phyloP scores from a whole-genome alignment of 1,140 invertebrate genomes.

The Solenopsis invicta region DNA sequence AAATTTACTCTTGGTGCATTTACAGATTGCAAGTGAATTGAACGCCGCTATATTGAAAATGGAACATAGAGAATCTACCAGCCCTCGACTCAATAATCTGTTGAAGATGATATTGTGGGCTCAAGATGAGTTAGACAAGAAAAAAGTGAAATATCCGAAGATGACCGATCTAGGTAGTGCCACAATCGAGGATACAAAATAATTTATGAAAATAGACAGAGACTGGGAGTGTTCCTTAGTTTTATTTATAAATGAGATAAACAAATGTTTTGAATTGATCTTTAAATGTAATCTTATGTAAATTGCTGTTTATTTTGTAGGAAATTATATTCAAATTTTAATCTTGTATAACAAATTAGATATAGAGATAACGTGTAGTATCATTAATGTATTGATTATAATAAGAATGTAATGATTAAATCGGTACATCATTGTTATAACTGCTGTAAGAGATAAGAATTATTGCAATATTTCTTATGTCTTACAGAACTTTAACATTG shows the following conservation, averaged over 20 bases:
- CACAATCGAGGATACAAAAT: constrained; percentile 93
- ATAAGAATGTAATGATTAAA: background rate
- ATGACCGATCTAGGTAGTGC: constrained; percentile 96
- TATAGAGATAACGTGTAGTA: background rate
- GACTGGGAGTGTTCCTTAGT: constrained; percentile 59
- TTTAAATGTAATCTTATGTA: constrained; percentile 19
- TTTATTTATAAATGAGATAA: constrained; percentile 69
- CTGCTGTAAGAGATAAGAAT: constrained; percentile 20
- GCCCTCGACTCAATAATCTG: constrained; percentile 95
- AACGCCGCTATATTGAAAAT: constrained; percentile 98
- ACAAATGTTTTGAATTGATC: background rate
- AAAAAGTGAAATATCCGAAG: constrained; percentile 97
- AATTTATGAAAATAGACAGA: constrained; percentile 71
- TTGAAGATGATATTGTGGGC: constrained; percentile 98
- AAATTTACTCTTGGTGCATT: constrained; percentile 71
- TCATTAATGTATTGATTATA: constrained; percentile 26
- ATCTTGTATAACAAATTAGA: constrained; percentile 23
- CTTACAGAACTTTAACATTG: constrained; percentile 6
- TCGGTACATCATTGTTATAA: constrained; percentile 22
- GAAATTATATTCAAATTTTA: constrained; percentile 47
- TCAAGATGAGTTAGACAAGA: constrained; percentile 97
- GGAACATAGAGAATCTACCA: constrained; percentile 95
- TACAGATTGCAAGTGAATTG: constrained; percentile 97
- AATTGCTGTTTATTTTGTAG: constrained; percentile 51
- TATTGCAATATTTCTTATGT: constrained; percentile 37